phyloP scores from a whole-genome alignment of 2,113 vertebrate species.

The Eleginops maclovinus region DNA sequence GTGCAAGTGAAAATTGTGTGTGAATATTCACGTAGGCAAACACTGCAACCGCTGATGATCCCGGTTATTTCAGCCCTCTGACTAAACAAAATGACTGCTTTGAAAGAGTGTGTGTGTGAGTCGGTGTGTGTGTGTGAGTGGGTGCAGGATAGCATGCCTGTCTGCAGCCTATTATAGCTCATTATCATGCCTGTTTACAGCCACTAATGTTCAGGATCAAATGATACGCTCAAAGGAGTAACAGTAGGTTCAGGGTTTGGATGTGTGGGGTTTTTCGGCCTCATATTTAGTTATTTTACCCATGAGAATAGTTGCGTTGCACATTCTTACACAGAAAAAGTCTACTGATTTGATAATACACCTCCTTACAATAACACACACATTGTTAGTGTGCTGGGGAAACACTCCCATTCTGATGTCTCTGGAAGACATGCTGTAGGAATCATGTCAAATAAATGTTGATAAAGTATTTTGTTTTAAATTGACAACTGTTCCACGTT shows the following conservation, averaged over 20 bases:
- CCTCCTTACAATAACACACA: not conserved
- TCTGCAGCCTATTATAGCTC: not conserved
- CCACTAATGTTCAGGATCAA: not conserved
- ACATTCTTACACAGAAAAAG: not conserved
- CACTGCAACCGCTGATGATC: conserved; percentile 26
- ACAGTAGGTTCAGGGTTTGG: not conserved
- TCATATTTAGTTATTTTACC: not conserved
- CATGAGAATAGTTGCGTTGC: not conserved
- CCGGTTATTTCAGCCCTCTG: conserved; percentile 40
- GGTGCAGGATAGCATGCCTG: not conserved
- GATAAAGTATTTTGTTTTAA: not conserved
- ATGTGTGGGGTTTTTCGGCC: not conserved
- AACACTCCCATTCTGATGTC: not conserved
- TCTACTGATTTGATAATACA: not conserved
- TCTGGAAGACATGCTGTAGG: not conserved
- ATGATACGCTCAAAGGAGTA: not conserved
- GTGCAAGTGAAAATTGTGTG: conserved; percentile 55
- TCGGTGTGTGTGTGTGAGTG: not conserved
- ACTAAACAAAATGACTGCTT: conserved; percentile 29
- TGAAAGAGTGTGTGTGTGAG: conserved; percentile 3
- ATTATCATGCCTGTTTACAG: not conserved
- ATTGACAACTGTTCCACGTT: not conserved
- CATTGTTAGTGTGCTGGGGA: not conserved
- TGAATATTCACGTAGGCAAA: conserved; percentile 59
- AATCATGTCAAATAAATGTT: not conserved